Base-by-base conservation (phyloP, 2,888 invertebrate genomes). In the Chaitophorus viminalis region DNA sequence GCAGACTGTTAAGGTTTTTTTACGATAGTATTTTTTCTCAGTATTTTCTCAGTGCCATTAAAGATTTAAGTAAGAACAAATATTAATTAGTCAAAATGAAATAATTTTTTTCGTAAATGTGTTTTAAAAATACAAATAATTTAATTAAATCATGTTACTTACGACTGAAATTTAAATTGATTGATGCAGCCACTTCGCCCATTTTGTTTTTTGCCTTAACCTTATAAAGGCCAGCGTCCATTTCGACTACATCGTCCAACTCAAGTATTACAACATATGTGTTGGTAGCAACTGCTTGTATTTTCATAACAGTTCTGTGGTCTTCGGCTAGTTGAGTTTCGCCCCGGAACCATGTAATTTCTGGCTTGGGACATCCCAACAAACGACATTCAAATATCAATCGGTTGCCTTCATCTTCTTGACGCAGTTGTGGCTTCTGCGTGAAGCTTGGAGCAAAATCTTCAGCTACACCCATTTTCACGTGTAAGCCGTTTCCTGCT, bases 371-470 rank as follows among this genome's bases (percentile, higher is more conserved):
- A 89, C 95, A 93, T 90, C 96, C 95, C 91, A 96, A 92, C 91
- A 98, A 93, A 92, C 97, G 96, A 92, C 98, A 98, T 92, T 98
- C 98, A 93, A 98, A 98, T 91, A 98, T 95, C 91, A 98, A 94
- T 91, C 96, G 95, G 93, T 98, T 98, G 91, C 98, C 98, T 92
- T 98, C 98, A 92, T 98, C 98, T 92, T 98, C 98, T 92, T 99
- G 98, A 90, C 98, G 94, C 91, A 99, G 94, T 92, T 97, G 97
- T 90, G 98, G 98, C 95, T 98, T 98, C 93, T 98, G 97, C 90
- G 97, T 97, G 94, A 99, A 98, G 94, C 98, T 98, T 92, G 98
- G 98, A 93, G 98, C 98, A 93, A 97, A 96, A 93, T 98, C 97
- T 93, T 98, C 98, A 92, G 95, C 94, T 93, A 95, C 95, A 94